These are phyloP conservation scores for Drosophila paranaensis DNA, from an alignment of 2,888 invertebrate genomes.

Conservation along the genomic window DNA sequence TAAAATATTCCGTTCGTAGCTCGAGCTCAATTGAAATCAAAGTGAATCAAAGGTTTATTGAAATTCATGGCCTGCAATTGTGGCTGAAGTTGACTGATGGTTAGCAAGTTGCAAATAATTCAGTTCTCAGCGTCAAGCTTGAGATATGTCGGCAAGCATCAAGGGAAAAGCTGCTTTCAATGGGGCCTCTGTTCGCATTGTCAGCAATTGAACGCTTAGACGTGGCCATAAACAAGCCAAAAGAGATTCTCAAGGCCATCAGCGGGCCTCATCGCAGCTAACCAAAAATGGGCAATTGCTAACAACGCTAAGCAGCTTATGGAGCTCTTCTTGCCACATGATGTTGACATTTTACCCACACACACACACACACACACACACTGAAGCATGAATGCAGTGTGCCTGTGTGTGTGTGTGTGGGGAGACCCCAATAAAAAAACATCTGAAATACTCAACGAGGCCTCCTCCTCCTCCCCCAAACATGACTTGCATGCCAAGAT, in stretches of 20 bases:
- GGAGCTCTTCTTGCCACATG: conserved; percentile 35
- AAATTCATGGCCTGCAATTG: conserved; percentile 26
- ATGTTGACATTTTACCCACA: conserved; percentile 60
- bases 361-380: conserved; percentile 13
- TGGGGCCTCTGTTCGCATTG: conserved; percentile 40
- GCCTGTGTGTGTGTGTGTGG: conserved; percentile 11
- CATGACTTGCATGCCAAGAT: conserved; percentile 59
- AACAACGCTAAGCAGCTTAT: conserved; percentile 51
- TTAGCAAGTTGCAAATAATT: conserved; percentile 20
- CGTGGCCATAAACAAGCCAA: conserved; percentile 50
- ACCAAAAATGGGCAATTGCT: conserved; percentile 35
- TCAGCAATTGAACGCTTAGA: conserved; percentile 48
- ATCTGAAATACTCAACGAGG: conserved; percentile 9
- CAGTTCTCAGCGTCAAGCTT: conserved; percentile 22
- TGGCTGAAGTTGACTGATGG: conserved; percentile 26
- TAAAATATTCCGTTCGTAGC: background rate
- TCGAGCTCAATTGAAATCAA: background rate
- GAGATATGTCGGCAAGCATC: conserved; percentile 39
- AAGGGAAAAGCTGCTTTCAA: conserved; percentile 31
- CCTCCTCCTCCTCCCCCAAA: conserved; percentile 1
- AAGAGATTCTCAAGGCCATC: conserved; percentile 52
- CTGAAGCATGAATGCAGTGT: background rate
- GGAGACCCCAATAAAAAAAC: conserved; percentile 50
- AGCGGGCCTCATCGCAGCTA: conserved; percentile 13
- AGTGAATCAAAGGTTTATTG: conserved; percentile 34